Conservation (phyloP, 2,113 vertebrate species). For the Mellivora capensis region DNA sequence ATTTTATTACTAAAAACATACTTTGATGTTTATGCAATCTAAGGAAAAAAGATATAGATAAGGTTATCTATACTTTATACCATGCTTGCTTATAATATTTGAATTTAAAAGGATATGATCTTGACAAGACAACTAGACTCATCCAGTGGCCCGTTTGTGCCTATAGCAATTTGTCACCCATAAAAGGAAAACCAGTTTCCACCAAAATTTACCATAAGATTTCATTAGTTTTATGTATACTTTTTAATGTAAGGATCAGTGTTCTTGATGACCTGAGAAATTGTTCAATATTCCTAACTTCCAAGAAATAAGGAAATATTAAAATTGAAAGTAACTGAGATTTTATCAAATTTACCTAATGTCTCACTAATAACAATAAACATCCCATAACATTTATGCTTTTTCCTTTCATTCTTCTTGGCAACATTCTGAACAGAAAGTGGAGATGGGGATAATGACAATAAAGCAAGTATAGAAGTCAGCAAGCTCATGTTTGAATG, state of each 20-base stretch:
- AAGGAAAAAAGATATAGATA: not conserved
- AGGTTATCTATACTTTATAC: not conserved
- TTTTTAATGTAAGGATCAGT: not conserved
- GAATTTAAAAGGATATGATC: not conserved
- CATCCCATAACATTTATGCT: not conserved
- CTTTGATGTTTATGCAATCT: constrained; percentile 1
- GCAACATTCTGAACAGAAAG: not conserved
- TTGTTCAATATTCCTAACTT: not conserved
- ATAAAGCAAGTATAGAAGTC: not conserved
- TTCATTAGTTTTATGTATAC: not conserved
- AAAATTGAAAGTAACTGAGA: not conserved
- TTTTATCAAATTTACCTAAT: not conserved
- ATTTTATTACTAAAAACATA: not conserved
- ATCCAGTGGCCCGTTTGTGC: not conserved
- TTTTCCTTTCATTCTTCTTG: not conserved
- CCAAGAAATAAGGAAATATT: not conserved
- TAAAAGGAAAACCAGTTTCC: not conserved
- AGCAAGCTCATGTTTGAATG: not conserved
- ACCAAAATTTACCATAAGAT: not conserved
- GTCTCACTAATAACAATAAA: not conserved
- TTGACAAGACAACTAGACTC: not conserved
- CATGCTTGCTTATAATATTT: not conserved
- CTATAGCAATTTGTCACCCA: not conserved
- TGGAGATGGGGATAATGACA: not conserved
- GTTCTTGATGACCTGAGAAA: not conserved